A percentile compares a stretch with the other conserved stretches of the same genome.
Conservation (phyloP, 1,140 invertebrate genomes). For the Macrostomum lignano region DNA sequence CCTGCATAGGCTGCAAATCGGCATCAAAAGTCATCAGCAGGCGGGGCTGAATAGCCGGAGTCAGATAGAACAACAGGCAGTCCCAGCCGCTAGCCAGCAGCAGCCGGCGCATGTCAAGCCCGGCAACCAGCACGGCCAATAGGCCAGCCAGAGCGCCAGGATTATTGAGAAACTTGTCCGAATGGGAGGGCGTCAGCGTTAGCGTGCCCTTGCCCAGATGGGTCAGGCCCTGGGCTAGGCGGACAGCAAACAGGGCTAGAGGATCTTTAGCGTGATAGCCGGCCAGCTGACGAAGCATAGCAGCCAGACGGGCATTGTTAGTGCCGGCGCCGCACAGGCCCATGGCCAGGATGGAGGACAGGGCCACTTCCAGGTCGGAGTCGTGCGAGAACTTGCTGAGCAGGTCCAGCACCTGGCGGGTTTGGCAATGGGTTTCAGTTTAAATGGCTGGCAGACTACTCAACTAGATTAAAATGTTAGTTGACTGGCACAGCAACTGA, state of each 20-base stretch:
- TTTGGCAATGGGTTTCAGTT: too few species aligned
- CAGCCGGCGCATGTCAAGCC: conserved; percentile 55
- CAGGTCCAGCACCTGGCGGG: conserved; percentile 89
- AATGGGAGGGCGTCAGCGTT: conserved; percentile 84
- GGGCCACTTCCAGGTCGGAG: conserved; percentile 71
- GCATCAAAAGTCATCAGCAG: conserved; percentile 7
- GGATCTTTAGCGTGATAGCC: conserved; percentile 92
- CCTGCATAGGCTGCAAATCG: too few species aligned
- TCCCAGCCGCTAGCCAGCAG: not conserved
- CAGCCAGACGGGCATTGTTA: conserved; percentile 45
- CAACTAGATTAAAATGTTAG: too few species aligned
- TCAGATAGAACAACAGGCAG: not conserved
- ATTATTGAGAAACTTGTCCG: conserved; percentile 68
- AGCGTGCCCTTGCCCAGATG: conserved; percentile 95
- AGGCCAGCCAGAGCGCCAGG: conserved; percentile 76
- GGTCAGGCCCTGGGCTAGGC: conserved; percentile 85
- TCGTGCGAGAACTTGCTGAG: conserved; percentile 93
- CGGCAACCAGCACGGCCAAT: conserved; percentile 59
- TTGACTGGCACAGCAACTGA: too few species aligned
- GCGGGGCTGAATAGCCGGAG: conserved; percentile 2
- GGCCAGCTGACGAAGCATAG: conserved; percentile 80
- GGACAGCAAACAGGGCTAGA: conserved; percentile 88
- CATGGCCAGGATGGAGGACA: conserved; percentile 92
- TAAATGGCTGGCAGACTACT: too few species aligned
- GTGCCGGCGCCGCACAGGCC: conserved; percentile 64